Conservation (phyloP, 1,140 invertebrate genomes). For the Pantala flavescens region DNA sequence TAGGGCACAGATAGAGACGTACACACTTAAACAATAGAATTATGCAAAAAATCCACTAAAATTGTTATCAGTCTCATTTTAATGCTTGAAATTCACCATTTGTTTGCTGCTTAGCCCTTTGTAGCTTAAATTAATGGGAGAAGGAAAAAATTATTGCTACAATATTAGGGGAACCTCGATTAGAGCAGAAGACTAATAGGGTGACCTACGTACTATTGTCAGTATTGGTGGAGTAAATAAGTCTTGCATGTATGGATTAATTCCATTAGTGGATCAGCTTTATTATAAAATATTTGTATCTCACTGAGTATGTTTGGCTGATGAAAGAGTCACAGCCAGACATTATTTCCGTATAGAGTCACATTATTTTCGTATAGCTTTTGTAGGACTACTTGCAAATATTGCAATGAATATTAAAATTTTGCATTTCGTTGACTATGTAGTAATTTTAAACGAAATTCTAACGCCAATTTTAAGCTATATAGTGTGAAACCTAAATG, state of each 20-base stretch:
- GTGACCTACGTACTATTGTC: background rate
- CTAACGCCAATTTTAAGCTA: too few species aligned
- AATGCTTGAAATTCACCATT: slow-evolving; percentile 14
- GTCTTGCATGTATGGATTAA: background rate
- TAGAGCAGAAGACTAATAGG: background rate
- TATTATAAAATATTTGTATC: background rate
- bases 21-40: slow-evolving; percentile 10
- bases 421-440: too few species aligned
- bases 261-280: background rate
- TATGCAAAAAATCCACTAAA: slow-evolving; percentile 13
- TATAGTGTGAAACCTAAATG: too few species aligned
- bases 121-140: slow-evolving; percentile 15
- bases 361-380: too few species aligned
- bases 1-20: slow-evolving; percentile 14
- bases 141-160: slow-evolving; percentile 12
- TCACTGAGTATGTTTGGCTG: slow-evolving; percentile 8
- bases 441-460: too few species aligned
- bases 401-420: too few species aligned
- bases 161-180: slow-evolving; percentile 11
- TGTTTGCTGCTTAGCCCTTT: slow-evolving; percentile 14
- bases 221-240: background rate
- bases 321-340: background rate
- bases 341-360: too few species aligned
- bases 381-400: too few species aligned
- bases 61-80: slow-evolving; percentile 14